Base-by-base conservation (phyloP, 2,113 vertebrate genomes). In the Phodopus roborovskii region DNA sequence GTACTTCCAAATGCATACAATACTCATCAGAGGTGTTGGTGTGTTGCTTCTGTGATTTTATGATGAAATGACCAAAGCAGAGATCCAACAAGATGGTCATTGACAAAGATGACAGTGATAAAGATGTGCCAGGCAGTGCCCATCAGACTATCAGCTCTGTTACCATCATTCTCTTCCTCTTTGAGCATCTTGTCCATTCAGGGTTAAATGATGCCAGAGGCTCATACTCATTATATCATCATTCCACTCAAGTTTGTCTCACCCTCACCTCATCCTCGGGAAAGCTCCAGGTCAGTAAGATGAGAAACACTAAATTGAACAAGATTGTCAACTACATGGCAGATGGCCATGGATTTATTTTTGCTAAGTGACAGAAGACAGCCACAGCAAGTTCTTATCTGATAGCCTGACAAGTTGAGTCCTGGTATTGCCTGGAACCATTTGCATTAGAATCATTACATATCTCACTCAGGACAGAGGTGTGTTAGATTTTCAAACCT, bases 11-110 rank as follows among this genome's bases (percentile, higher is more conserved):
- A 60, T 70, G 5, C 2, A 68, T 90, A 56, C 19, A 82, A 70
- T 48, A 68, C 3, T 82, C 36, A 92, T 45, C 17, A 39, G 56
- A 8, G 0, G 39, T 15, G 10, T 62, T n/a, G 75, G 3, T n/a
- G 66, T 42, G 26, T 87, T 19, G 78, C 33, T 71, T 96, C 45
- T 58, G 0, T 22, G 68, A 2, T 30, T 4, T 7, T 81, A 93
- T 82, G 50, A 58, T 48, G 64, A 96, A 93, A 92, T 85, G 58
- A 84, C 36, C 28, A 74, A 94, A 26, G 89, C 28, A 66, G 68
- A 83, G 20, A 60, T 68, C 30, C 26, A 66, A 42, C 6, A 5
- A 6, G 17, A 42, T 75, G 56, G 16, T 26, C 42, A 68, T 22
- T 26, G 78, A 79, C 56, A 89, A 26, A 28, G 36, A 36, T 30